Evolutionary conservation across 2,888 invertebrate genomes (phyloP), one percentile per base, ranked within the genome.

Genomic region (Pomacea canaliculata): DNA sequence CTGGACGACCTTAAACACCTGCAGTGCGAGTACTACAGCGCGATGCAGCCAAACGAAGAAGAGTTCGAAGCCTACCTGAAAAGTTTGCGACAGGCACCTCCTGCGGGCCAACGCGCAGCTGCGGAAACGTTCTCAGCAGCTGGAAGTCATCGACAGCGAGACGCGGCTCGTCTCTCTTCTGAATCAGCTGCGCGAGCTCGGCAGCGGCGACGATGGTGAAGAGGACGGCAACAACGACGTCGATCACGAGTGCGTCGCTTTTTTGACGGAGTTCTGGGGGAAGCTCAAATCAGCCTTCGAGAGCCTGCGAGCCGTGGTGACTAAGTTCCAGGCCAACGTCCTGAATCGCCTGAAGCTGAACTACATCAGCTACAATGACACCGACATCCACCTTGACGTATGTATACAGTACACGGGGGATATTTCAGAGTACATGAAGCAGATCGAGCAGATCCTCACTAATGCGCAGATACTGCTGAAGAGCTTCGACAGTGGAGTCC

Each of bases 221-320:
- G 37, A 37, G 3, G 37, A 37, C 37, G 37, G 37, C 37, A 37
- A 37, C 37, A 37, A 37, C 37, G 16, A 56, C 51, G 77, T 84
- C 5, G 86, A 87, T 62, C 80, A 80, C 71, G 85, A 83, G 7
- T 83, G 83, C 62, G 84, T 88, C 18, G 79, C 78, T 9, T 82
- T 82, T 46, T 73, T 89, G 37, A 87, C 88, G 1, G 84, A 85
- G 49, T 89, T 87, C 80, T 88, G 88, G 88, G 86, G 88, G 59
- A 85, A 86, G 66, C 73, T 89, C 46, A 88, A 87, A 76, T 76
- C 76, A 27, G 81, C 86, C 0, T 79, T 83, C 67, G 88, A 88
- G 19, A 73, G 81, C 48, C 76, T 86, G 49, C 81, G 81, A 72
- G 79, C 81, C 10, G 78, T 88, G 13, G 80, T 85, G 62, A 80